Evolutionary conservation across 2,113 vertebrate species (phyloP).

Genomic region (Gracilinanus agilis): DNA sequence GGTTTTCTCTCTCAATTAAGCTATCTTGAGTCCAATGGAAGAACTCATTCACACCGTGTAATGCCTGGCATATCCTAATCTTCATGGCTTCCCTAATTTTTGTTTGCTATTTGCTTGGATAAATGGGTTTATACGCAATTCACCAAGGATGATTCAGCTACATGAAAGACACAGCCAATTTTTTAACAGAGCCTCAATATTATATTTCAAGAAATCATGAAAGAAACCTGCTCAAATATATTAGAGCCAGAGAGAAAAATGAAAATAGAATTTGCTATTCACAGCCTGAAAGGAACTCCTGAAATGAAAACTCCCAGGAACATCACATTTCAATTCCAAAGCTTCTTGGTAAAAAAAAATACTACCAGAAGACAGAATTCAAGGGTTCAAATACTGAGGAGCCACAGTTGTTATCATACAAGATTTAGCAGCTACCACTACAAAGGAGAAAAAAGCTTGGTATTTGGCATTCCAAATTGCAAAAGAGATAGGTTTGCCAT

Average conservation of each 20-base stretch:
- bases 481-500: neutral
- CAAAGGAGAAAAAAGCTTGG: neutral
- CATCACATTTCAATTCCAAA: neutral
- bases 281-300: neutral
- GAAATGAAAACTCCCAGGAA: neutral
- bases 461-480: neutral
- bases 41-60: neutral
- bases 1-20: neutral
- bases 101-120: neutral
- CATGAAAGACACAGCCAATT: neutral
- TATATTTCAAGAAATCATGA: neutral
- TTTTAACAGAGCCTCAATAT: neutral
- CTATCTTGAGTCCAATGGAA: neutral
- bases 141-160: neutral
- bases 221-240: neutral
- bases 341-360: neutral
- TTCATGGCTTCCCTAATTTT: neutral
- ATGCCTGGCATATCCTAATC: neutral
- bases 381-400: neutral
- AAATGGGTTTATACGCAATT: neutral
- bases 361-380: neutral
- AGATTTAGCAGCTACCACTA: neutral
- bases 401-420: neutral
- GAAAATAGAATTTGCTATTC: neutral
- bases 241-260: neutral